These are phyloP conservation scores for Rhinoderma darwinii DNA, from an alignment of 2,113 vertebrate genomes.

Conservation along the genomic window DNA sequence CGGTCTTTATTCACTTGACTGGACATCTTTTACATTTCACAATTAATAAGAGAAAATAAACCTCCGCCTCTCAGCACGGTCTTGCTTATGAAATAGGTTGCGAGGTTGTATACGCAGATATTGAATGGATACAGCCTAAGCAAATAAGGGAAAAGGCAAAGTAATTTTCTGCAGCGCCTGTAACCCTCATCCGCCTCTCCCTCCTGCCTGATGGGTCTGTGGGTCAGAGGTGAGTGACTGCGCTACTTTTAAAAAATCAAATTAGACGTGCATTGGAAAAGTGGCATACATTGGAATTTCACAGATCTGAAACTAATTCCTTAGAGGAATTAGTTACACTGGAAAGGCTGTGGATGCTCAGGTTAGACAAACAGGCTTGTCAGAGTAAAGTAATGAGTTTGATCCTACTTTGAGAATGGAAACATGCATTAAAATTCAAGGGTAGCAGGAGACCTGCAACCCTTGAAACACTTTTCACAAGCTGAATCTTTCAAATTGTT, in stretches of 20 bases:
- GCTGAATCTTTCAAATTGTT: slow-evolving; percentile 9
- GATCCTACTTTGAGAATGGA: slow-evolving; percentile 51
- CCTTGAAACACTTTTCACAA: not conserved
- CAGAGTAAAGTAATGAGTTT: slow-evolving; percentile 55
- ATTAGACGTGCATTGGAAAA: slow-evolving; percentile 54
- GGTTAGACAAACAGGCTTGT: slow-evolving; percentile 58
- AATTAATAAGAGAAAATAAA: not conserved
- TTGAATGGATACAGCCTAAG: not conserved
- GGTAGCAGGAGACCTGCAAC: slow-evolving; percentile 7
- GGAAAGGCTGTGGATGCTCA: slow-evolving; percentile 52
- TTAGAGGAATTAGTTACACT: slow-evolving; percentile 54
- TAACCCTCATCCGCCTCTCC: slow-evolving; percentile 19
- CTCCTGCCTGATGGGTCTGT: slow-evolving; percentile 27
- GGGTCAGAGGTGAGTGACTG: slow-evolving; percentile 42
- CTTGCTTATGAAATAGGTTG: slow-evolving; percentile 27
- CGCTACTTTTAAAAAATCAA: slow-evolving; percentile 52
- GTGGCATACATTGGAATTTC: slow-evolving; percentile 43
- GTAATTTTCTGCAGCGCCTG: not conserved
- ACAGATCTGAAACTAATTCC: slow-evolving; percentile 55
- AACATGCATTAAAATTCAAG: slow-evolving; percentile 54
- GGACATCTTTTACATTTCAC: slow-evolving; percentile 13
- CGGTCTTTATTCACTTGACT: not conserved
- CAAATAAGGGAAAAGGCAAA: slow-evolving; percentile 9
- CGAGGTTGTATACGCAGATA: slow-evolving; percentile 4
- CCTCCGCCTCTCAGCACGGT: not conserved